Evolutionary conservation across 2,113 vertebrate genomes (phyloP), one percentile per base, ranked within the genome.

Genomic region (Carollia perspicillata): DNA sequence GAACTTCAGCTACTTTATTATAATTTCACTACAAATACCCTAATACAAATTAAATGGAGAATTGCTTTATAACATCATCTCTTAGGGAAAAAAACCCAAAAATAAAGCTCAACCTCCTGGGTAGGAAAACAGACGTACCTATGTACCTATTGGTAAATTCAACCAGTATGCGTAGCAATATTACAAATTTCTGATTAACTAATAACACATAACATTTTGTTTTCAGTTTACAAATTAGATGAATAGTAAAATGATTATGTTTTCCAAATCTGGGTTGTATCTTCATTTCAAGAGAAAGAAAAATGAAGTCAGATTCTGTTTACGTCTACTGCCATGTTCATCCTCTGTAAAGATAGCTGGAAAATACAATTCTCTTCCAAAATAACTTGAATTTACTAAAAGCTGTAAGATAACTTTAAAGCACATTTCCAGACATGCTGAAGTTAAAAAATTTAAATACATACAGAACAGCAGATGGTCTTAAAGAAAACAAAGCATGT

Each of bases 351-450:
- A 78, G 51, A 80, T 2, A 53, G 13, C 55, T 90, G 18, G 89
- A 75, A 89, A 93, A 44, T 71, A 55, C 5, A 81, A 58, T 6
- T 65, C 2, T 83, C 40, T 44, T 78, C 33, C 23, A 92, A 97
- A 94, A 49, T 58, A 91, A 93, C 40, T 65, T 84, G 18, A 72
- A 44, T 69, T 80, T 90, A 90, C 91, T 93, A 94, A 84, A 83
- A 72, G 22, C 51, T 47, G 2, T 58, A 79, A 79, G 40, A 13
- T 55, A 42, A 17, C 20, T 20, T 53, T 80, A 20, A 89, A 83
- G 18, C 30, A 49, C 10, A 80, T 60, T 58, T 85, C 65, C 8
- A 71, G 26, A 51, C 44, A 90, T 37, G 83, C 6, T 72, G 71
- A 89, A 93, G 47, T 30, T 66, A 28, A 71, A 78, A 88, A 63